A percentile compares a stretch with the other conserved stretches of the same genome.
These are phyloP conservation scores for Bergia sp. DNA, from an alignment of 92 coral and sea anemone genomes.

Conservation along the genomic window DNA sequence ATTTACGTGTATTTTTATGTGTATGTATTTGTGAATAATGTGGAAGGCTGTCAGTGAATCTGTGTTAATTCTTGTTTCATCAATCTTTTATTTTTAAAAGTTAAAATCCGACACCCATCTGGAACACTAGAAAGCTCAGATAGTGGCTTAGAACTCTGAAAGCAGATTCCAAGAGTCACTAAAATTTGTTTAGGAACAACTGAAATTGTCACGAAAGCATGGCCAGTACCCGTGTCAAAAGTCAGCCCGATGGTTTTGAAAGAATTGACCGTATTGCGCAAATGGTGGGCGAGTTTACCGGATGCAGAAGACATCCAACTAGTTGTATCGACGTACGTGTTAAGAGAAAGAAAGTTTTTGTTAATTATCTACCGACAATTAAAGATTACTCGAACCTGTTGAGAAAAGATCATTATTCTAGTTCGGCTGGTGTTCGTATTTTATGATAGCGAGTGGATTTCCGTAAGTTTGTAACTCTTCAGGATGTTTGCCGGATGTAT, in stretches of 20 bases:
- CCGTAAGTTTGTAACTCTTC: not conserved
- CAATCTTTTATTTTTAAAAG: not conserved
- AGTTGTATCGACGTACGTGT: not conserved
- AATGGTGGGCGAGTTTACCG: not conserved
- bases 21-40: no score
- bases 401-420: not conserved
- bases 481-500: not conserved
- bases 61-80: not conserved
- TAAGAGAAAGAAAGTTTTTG: not conserved
- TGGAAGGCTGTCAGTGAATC: not conserved
- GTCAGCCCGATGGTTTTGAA: not conserved
- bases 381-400: not conserved
- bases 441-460: not conserved
- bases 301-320: not conserved
- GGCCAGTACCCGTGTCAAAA: not conserved
- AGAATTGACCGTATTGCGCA: not conserved
- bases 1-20: no score
- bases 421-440: no score
- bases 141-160: not conserved
- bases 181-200: not conserved
- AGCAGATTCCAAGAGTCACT: not conserved
- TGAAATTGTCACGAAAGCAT: not conserved
- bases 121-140: not conserved
- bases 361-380: not conserved
- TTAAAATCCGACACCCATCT: not conserved